Evolutionary conservation across 64 coral and sea anemone species (phyloP), one percentile per base, ranked within the genome.

Genomic region (Exaiptasia diaphana): DNA sequence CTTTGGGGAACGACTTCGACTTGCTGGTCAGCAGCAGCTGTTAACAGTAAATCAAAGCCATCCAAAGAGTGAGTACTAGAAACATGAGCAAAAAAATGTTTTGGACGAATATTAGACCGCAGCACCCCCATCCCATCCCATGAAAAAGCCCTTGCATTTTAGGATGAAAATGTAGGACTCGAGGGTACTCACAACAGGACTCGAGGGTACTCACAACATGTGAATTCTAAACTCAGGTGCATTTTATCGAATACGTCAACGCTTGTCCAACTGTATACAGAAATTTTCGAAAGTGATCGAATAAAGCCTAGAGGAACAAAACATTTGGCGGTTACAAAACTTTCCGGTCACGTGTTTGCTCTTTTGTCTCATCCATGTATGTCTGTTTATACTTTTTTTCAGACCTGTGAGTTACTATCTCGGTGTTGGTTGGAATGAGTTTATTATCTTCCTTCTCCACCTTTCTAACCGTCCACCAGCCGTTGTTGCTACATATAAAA

Each of bases 341-440:
- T 7, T 46, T 46, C 6, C 15, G 43, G 15, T 46, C 6, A 46
- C 43, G 12, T 27, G 21, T 8, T 58, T 20, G 14, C 54, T 58
- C 29, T 9, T 3, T 8, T 4, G 38, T 35, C 3, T 4, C 11
- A 12, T 64, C 20, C 29, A 64, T 27, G 34, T 12, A 20, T 5
- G n/a, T 10, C 17, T 0, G 1, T 31, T 27, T n/a, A n/a, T 10
- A 3, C 6, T 31, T 48, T 85, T 5, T 60, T 60, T 43, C 73
- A 87, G 84, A 34, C 31, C 34, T 1, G 44, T 73, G 4, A 87
- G 78, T 33, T 75, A 78, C 33, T 87, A 72, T 33, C 56, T 87
- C 56, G 84, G 84, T 69, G 84, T 87, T 14, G 84, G 84, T 33
- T 87, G 84, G 84, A 87, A 87, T 73, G 70, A 54, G 63, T 87